These are phyloP conservation scores for Paracentrotus lividus DNA, from an alignment of 53 echinoderm and acorn worm species.

Conservation along the genomic window DNA sequence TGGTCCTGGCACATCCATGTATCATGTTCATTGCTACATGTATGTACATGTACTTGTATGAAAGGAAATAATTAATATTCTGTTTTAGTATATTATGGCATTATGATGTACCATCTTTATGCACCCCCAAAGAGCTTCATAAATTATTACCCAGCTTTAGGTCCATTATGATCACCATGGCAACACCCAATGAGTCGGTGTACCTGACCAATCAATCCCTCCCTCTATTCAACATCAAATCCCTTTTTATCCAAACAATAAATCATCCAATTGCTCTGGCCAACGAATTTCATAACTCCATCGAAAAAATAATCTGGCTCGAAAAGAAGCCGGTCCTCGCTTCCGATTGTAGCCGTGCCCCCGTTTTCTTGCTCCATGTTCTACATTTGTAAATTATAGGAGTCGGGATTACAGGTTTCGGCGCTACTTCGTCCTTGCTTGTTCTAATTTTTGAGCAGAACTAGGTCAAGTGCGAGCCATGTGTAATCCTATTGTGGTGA, in stretches of 20 bases:
- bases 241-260: conserved; percentile 21
- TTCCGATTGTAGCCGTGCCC: conserved; percentile 18
- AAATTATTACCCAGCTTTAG: no score
- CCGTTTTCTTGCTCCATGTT: not conserved
- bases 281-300: conserved; percentile 13
- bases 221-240: not conserved
- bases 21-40: no score
- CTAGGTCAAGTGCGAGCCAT: conserved; percentile 52
- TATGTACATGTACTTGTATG: no score
- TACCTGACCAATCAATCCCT: not conserved
- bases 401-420: conserved; percentile 11
- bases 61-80: no score
- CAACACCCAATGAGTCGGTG: not conserved
- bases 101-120: no score
- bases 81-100: no score
- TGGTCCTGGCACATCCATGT: no score
- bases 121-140: no score
- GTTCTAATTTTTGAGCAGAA: conserved; percentile 26
- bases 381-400: not conserved
- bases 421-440: conserved; percentile 26
- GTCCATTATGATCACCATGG: not conserved
- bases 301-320: not conserved
- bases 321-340: not conserved
- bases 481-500: conserved; percentile 35
- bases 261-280: not conserved